Evolutionary conservation across 2,113 vertebrate species (phyloP), one percentile per base, ranked within the genome.

Genomic region (Lichenostomus cassidix): DNA sequence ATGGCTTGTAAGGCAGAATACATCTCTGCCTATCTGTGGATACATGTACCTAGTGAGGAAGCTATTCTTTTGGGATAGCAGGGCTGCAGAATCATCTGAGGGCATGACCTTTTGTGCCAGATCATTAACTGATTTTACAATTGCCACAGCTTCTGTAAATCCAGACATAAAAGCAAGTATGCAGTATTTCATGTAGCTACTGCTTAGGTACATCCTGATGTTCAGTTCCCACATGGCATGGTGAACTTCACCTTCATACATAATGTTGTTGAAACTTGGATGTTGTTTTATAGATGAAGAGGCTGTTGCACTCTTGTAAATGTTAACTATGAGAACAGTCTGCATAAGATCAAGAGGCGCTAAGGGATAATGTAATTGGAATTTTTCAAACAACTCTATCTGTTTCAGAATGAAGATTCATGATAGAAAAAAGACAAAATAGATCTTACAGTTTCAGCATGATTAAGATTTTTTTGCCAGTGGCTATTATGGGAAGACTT

Each of bases 401-500:
- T 94, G 88, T 96, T 96, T 94, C 55, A 94, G 92, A 95, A 95
- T 96, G 83, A 96, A 96, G 83, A 95, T 80, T 97, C 78, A 77
- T 39, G 25, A 87, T 95, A 75, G 89, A 87, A 87, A 87, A 85
- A 87, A 97, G 95, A 96, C 75, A 96, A 95, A 97, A 94, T 73
- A 96, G 65, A 91, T 95, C 71, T 95, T 73, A 89, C 69, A 85
- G 87, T 96, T 97, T 94, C 80, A 94, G 76, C 70, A 93, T 95
- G 98, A 97, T 97, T 95, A 95, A 63, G 65, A 68, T 73, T 56
- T 93, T 97, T 97, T 97, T 97, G 93, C 92, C 67, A 52, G 55
- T 94, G 76, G 75, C 87, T 96, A 47, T 96, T 94, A 90, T 52
- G 64, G 89, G 64, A 95, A 85, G 88, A 73, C 56, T 87, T 93